phyloP scores from a whole-genome alignment of 2,113 vertebrate species.

The Microtus ochrogaster region DNA sequence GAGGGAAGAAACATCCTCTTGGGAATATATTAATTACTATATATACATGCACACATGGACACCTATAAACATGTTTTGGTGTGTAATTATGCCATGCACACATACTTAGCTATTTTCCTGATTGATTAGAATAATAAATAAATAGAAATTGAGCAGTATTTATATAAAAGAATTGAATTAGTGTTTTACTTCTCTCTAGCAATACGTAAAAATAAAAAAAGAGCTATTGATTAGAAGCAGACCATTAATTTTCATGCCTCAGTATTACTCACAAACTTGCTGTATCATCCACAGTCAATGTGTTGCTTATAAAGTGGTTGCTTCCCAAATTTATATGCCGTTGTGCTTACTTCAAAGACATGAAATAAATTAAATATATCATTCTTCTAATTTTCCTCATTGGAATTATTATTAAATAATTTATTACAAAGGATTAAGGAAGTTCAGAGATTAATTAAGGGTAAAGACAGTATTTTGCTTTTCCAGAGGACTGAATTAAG shows the following conservation, averaged over 20 bases:
- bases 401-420: constrained; percentile 7
- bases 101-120: neutral
- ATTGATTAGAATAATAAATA: neutral
- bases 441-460: neutral
- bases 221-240: constrained; percentile 36
- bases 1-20: no score
- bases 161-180: neutral
- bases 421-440: neutral
- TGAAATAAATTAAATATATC: neutral
- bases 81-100: no score
- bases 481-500: neutral
- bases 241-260: constrained; percentile 4
- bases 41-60: neutral
- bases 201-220: neutral
- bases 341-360: constrained; percentile 5
- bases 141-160: no score
- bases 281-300: neutral
- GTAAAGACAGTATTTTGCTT: neutral
- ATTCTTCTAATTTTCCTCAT: constrained; percentile 2
- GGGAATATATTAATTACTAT: no score
- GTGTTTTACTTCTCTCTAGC: neutral
- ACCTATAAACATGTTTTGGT: neutral
- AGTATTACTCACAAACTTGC: neutral
- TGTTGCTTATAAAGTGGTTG: neutral
- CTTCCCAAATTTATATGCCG: constrained; percentile 22